Evolutionary conservation across 2,113 vertebrate genomes (phyloP).

Genomic region (Origma solitaria): DNA sequence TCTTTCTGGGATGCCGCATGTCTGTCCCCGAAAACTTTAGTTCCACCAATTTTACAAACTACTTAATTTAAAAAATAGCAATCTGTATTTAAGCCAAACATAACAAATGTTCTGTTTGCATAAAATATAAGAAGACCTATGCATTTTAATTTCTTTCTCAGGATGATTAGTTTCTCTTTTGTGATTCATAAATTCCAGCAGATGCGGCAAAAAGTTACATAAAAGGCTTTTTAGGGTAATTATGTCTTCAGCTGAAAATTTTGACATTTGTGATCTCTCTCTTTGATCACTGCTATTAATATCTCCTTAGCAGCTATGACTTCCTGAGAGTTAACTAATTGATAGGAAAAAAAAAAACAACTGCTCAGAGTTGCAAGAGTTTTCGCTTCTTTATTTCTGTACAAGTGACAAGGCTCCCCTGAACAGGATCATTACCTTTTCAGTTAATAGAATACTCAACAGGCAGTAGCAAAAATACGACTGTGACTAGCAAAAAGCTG

Average conservation of each 20-base stretch:
- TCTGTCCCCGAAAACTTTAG: background rate
- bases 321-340: constrained; percentile 51
- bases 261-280: constrained; percentile 55
- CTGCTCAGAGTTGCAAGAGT: background rate
- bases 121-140: background rate
- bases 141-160: background rate
- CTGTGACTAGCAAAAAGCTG: background rate
- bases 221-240: constrained; percentile 60
- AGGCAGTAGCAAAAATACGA: background rate
- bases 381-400: background rate
- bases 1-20: background rate
- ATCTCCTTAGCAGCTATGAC: constrained; percentile 25
- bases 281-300: constrained; percentile 60
- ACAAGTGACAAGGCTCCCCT: background rate
- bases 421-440: background rate
- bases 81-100: background rate
- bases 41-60: background rate
- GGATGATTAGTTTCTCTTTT: constrained; percentile 13
- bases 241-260: constrained; percentile 63
- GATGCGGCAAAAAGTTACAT: constrained; percentile 55
- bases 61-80: background rate
- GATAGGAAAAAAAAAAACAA: background rate
- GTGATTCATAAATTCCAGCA: constrained; percentile 52
- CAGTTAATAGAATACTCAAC: background rate
- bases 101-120: background rate